Conservation (phyloP, 2,888 invertebrate genomes). For the Pasiphila rectangulata region DNA sequence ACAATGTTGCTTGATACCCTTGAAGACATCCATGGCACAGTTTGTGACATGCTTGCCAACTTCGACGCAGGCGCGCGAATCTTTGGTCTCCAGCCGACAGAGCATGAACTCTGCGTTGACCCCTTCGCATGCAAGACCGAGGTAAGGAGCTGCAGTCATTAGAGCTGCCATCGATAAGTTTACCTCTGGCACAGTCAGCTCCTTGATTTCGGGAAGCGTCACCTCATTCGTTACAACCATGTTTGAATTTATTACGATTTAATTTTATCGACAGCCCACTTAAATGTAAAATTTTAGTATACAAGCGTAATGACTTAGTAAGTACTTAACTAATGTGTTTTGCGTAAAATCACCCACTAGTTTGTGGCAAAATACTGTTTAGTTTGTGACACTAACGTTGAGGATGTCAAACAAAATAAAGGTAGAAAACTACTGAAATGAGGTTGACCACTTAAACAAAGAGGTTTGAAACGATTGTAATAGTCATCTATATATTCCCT, state of each 20-base stretch:
- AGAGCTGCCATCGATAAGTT: slow-evolving; percentile 90
- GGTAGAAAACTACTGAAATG: too few relatives aligned
- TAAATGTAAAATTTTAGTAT: too few relatives aligned
- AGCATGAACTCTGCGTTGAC: slow-evolving; percentile 97
- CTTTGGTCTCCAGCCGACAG: slow-evolving; percentile 89
- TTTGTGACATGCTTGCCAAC: slow-evolving; percentile 94
- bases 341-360: too few relatives aligned
- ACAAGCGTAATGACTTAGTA: too few relatives aligned
- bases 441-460: too few relatives aligned
- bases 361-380: too few relatives aligned
- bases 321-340: too few relatives aligned
- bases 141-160: slow-evolving; percentile 91
- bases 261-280: too few relatives aligned
- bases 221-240: slow-evolving; percentile 85
- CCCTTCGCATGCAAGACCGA: slow-evolving; percentile 94
- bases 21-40: slow-evolving; percentile 92
- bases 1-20: slow-evolving; percentile 90
- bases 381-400: too few relatives aligned
- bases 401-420: too few relatives aligned
- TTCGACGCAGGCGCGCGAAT: slow-evolving; percentile 90
- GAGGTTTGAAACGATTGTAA: too few relatives aligned
- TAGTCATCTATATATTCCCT: too few relatives aligned
- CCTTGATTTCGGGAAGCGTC: slow-evolving; percentile 32
- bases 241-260: neutral
- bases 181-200: slow-evolving; percentile 52